Conservation (phyloP, 64 coral and sea anemone species). For the Stichodactyla mertensii region DNA sequence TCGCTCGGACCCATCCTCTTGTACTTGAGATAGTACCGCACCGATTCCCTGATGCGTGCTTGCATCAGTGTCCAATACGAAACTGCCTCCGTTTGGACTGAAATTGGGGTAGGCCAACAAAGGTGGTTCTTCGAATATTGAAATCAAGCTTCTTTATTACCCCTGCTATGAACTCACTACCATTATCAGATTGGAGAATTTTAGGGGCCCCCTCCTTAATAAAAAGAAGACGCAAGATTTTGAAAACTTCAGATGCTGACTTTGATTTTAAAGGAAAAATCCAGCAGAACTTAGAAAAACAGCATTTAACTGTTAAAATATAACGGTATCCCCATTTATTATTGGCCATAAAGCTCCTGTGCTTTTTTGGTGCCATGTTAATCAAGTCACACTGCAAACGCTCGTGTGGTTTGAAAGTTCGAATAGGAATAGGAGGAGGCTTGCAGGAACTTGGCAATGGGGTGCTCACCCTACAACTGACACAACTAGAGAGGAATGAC, state of each 20-base stretch:
- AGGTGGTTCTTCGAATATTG: no score
- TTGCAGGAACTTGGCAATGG: background rate
- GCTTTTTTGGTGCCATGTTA: conserved; percentile 30
- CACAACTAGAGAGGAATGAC: background rate
- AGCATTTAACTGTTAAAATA: conserved; percentile 3
- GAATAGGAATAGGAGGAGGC: background rate
- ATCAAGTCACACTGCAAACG: conserved; percentile 7
- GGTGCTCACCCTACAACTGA: background rate
- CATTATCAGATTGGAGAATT: background rate
- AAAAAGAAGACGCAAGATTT: background rate
- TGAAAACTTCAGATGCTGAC: background rate
- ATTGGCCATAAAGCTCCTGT: conserved; percentile 1
- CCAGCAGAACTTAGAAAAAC: conserved; percentile 20
- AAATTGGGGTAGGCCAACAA: no score
- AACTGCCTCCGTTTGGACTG: no score
- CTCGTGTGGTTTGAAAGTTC: background rate
- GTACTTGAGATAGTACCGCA: no score
- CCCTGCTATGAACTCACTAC: background rate
- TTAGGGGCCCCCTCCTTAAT: background rate
- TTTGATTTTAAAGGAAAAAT: background rate
- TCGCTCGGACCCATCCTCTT: no score
- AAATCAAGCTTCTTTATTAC: conserved; percentile 4
- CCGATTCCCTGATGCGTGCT: no score
- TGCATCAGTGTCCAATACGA: no score
- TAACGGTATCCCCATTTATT: conserved; percentile 15